Evolutionary conservation across 2,113 vertebrate species (phyloP).

Genomic region (Hemicordylus capensis): DNA sequence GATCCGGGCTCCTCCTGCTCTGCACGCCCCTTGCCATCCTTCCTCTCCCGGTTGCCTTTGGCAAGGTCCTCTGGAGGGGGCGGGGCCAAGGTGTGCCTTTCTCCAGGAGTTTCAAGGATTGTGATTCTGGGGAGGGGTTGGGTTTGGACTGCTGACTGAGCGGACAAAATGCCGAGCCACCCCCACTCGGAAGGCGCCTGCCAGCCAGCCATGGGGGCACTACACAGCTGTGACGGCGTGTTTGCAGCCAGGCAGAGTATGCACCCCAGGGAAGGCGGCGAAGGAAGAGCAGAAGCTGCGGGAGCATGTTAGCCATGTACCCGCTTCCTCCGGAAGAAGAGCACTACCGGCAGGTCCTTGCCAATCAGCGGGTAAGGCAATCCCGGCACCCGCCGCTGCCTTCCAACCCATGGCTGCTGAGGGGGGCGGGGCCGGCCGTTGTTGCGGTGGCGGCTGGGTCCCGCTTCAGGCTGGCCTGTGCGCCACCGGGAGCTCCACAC

Average conservation of each 20-base stretch:
- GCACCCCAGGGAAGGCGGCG: slow-evolving; percentile 15
- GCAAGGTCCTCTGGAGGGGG: slow-evolving; percentile 4
- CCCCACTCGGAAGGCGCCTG: slow-evolving; percentile 7
- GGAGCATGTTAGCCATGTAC: slow-evolving; percentile 69
- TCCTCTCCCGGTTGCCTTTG: background rate
- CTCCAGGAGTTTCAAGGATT: slow-evolving; percentile 47
- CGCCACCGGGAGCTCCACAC: too few species aligned
- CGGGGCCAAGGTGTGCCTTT: slow-evolving; percentile 45
- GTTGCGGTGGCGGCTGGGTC: too few species aligned
- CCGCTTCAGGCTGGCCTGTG: too few species aligned
- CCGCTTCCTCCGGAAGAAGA: slow-evolving; percentile 68
- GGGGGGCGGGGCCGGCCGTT: too few species aligned
- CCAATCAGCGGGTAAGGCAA: slow-evolving; percentile 70
- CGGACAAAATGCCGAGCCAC: slow-evolving; percentile 61
- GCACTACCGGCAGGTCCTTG: slow-evolving; percentile 61
- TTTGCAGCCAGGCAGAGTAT: background rate
- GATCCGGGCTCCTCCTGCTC: too few species aligned
- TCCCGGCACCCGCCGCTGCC: too few species aligned
- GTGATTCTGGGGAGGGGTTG: slow-evolving; percentile 39
- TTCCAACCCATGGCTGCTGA: too few species aligned
- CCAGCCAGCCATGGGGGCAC: background rate
- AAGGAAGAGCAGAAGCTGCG: background rate
- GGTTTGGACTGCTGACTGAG: slow-evolving; percentile 56
- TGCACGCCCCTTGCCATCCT: background rate
- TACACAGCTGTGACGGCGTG: background rate